Conservation (phyloP, 2,888 invertebrate species). For the Allacma fusca region DNA sequence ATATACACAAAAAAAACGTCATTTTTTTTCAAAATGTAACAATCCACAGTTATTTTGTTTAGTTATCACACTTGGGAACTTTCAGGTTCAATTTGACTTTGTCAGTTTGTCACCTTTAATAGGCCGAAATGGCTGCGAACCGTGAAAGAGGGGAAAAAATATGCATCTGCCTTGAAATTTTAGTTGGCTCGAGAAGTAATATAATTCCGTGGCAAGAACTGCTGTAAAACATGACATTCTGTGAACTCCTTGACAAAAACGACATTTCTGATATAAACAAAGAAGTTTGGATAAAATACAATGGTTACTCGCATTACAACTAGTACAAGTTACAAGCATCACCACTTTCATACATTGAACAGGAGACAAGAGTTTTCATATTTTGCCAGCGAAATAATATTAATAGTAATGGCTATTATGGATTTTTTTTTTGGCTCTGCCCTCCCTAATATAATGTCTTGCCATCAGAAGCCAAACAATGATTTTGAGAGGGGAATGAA, state of each 20-base stretch:
- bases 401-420: background rate
- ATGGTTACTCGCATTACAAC: too few relatives aligned
- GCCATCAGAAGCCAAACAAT: background rate
- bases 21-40: background rate
- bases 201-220: background rate
- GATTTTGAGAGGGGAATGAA: background rate
- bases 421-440: background rate
- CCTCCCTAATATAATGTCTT: background rate
- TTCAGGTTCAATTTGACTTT: constrained; percentile 3
- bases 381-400: too few relatives aligned
- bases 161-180: constrained; percentile 14
- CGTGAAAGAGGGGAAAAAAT: constrained; percentile 8
- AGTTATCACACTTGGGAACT: background rate
- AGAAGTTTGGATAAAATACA: too few relatives aligned
- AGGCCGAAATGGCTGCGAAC: background rate
- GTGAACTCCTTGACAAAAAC: too few relatives aligned
- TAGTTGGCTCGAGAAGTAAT: background rate
- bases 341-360: too few relatives aligned
- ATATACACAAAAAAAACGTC: background rate
- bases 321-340: too few relatives aligned
- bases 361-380: too few relatives aligned
- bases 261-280: too few relatives aligned
- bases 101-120: background rate
- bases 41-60: background rate
- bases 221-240: too few relatives aligned